Conservation (phyloP, 2,113 vertebrate species). For the Philantomba maxwellii region DNA sequence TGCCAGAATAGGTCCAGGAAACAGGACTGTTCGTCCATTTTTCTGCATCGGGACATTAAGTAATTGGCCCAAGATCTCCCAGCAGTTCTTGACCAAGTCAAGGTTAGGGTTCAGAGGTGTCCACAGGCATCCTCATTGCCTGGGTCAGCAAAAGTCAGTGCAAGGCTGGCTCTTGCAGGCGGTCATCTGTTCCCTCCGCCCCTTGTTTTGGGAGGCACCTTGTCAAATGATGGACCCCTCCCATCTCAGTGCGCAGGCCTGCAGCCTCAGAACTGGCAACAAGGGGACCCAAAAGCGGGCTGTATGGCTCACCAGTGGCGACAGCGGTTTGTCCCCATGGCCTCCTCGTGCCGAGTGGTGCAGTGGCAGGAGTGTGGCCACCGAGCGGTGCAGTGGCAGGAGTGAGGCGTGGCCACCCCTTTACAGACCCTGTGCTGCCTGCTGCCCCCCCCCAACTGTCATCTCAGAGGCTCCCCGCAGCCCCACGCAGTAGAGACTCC, state of each 20-base stretch:
- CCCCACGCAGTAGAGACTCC: neutral
- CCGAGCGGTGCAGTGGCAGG: neutral
- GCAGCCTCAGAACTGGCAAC: neutral
- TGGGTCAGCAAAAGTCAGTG: neutral
- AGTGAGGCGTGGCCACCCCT: neutral
- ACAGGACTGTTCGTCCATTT: neutral
- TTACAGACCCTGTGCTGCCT: neutral
- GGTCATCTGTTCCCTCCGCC: neutral
- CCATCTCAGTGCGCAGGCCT: neutral
- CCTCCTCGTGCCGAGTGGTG: rapidly evolving
- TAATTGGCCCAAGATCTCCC: neutral
- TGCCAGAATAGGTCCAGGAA: neutral
- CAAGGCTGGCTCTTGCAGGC: neutral
- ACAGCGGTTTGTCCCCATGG: neutral
- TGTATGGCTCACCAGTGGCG: neutral
- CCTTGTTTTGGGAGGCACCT: neutral
- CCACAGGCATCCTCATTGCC: neutral
- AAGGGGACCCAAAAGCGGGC: neutral
- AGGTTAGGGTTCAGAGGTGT: neutral
- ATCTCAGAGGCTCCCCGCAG: neutral
- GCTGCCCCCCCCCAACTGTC: neutral
- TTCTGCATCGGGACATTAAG: neutral
- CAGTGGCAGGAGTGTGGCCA: rapidly evolving
- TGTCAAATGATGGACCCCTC: neutral
- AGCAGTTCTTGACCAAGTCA: neutral